Conservation (phyloP, 2,888 invertebrate genomes). For the Aplocera efformata region DNA sequence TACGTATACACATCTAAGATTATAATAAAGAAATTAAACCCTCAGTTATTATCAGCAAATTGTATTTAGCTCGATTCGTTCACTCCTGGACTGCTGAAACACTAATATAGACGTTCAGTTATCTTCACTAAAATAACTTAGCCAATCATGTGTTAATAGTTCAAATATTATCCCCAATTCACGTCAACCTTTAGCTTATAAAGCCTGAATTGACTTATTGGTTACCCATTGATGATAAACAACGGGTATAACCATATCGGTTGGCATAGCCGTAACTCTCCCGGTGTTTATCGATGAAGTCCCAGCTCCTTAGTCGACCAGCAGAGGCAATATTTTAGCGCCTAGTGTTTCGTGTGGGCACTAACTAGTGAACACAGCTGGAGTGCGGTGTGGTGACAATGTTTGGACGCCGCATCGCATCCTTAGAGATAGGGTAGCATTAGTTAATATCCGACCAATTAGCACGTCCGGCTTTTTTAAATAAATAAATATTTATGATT, state of each 20-base stretch:
- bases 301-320: constrained; percentile 35
- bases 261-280: constrained; percentile 25
- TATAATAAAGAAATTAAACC: too few relatives aligned
- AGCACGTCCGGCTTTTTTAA: too few relatives aligned
- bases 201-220: not conserved
- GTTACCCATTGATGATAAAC: not conserved
- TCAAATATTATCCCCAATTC: too few relatives aligned
- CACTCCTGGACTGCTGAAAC: too few relatives aligned
- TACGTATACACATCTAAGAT: too few relatives aligned
- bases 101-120: too few relatives aligned
- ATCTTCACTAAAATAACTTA: too few relatives aligned
- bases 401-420: constrained; percentile 60
- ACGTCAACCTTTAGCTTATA: too few relatives aligned
- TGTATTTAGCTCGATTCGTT: too few relatives aligned
- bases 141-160: too few relatives aligned
- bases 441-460: not conserved
- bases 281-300: constrained; percentile 34
- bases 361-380: constrained; percentile 70
- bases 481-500: too few relatives aligned
- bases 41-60: too few relatives aligned
- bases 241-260: constrained; percentile 2
- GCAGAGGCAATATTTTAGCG: constrained; percentile 56
- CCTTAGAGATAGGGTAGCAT: constrained; percentile 4
- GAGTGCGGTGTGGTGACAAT: constrained; percentile 67
- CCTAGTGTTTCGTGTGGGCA: constrained; percentile 54